phyloP scores from a whole-genome alignment of 1,140 invertebrate species.

The Macrobrachium rosenbergii region DNA sequence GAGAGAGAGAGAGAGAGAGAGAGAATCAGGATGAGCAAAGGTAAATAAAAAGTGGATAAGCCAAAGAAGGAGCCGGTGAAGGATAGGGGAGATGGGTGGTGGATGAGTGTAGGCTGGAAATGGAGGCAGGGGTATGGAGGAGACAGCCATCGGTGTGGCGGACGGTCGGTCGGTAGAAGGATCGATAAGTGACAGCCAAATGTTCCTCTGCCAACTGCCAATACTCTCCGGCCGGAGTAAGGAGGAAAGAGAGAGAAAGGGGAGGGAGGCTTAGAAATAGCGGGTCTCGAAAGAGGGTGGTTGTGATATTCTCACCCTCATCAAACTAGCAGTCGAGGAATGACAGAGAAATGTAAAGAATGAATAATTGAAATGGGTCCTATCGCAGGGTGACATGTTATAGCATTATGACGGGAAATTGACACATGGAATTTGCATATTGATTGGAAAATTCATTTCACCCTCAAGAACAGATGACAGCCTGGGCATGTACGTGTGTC shows the following conservation, averaged over 20 bases:
- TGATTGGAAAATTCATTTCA: too few species aligned
- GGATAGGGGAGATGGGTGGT: neutral
- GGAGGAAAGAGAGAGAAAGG: neutral
- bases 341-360: neutral
- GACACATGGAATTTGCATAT: too few species aligned
- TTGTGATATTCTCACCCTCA: too few species aligned
- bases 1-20: neutral
- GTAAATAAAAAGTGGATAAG: neutral
- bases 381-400: too few species aligned
- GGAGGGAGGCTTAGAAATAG: neutral
- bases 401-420: too few species aligned
- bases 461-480: too few species aligned
- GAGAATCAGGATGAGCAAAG: neutral
- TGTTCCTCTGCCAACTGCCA: constrained; percentile 1
- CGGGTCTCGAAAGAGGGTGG: neutral
- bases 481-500: too few species aligned
- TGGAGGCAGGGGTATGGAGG: neutral
- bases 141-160: neutral
- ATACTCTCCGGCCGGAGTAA: neutral
- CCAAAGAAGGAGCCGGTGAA: neutral
- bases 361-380: too few species aligned
- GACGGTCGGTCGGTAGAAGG: neutral
- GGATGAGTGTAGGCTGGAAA: neutral
- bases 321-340: neutral
- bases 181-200: neutral